A percentile compares a stretch with the other conserved stretches of the same genome.
phyloP scores from a whole-genome alignment of 1,140 invertebrate species.

The Teleopsis dalmanni region DNA sequence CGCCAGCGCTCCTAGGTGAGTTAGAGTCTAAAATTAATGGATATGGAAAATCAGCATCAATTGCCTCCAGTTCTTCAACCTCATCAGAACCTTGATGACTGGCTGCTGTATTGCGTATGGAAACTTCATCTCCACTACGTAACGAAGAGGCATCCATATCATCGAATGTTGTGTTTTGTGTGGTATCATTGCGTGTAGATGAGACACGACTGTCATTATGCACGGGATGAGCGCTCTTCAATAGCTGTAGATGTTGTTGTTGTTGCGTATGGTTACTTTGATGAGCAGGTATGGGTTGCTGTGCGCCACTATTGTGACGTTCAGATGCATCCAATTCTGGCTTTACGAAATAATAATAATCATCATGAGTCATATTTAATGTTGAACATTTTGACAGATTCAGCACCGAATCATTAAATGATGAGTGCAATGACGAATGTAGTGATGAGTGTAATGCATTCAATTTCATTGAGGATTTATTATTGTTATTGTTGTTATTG shows the following conservation, averaged over 20 bases:
- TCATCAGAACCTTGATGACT: constrained; percentile 28
- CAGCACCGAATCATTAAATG: constrained; percentile 30
- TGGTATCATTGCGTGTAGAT: constrained; percentile 32
- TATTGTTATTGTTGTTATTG: constrained; percentile 16
- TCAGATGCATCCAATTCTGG: constrained; percentile 33
- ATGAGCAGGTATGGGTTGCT: constrained; percentile 22
- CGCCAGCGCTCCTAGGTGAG: constrained; percentile 18
- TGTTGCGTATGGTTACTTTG: constrained; percentile 16
- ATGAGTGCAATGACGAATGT: constrained; percentile 17
- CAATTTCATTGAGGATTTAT: constrained; percentile 23
- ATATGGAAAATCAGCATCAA: constrained; percentile 41
- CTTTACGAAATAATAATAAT: constrained; percentile 36
- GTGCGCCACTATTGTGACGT: not conserved
- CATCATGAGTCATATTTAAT: constrained; percentile 21
- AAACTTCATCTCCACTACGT: constrained; percentile 23
- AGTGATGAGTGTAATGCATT: constrained; percentile 20
- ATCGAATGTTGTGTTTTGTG: constrained; percentile 22
- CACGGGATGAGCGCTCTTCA: constrained; percentile 2
- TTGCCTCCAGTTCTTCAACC: constrained; percentile 37
- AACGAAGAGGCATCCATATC: constrained; percentile 34
- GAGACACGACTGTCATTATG: constrained; percentile 38
- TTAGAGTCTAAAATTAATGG: constrained; percentile 37
- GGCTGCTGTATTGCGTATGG: constrained; percentile 8
- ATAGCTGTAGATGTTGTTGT: constrained; percentile 5
- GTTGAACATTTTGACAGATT: constrained; percentile 36